These are phyloP conservation scores for Cercopithecus mona DNA, from an alignment of 2,113 vertebrate genomes.

Conservation along the genomic window DNA sequence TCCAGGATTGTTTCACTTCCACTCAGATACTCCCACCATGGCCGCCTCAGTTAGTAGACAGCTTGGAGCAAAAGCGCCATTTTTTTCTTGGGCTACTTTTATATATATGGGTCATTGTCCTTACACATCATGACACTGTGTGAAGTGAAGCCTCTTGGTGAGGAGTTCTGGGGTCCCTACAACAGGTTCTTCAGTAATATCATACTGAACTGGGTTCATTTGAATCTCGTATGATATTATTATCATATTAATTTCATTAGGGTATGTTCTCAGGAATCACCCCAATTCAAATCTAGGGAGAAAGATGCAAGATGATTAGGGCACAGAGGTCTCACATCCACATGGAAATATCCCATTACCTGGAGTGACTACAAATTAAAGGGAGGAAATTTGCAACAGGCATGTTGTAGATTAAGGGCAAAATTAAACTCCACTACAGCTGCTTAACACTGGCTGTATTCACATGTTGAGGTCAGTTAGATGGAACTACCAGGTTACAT, in stretches of 20 bases:
- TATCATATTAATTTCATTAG: not conserved
- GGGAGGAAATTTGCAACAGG: not conserved
- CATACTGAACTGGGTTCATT: not conserved
- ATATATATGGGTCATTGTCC: not conserved
- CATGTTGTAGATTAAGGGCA: not conserved
- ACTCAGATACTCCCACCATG: not conserved
- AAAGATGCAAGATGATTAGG: not conserved
- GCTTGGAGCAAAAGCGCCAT: not conserved
- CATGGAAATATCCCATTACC: not conserved
- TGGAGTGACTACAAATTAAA: not conserved
- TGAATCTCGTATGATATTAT: too few relatives aligned
- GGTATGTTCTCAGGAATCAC: not conserved
- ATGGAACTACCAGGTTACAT: not conserved
- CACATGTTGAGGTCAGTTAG: not conserved
- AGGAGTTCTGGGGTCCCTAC: not conserved
- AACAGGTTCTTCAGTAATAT: not conserved
- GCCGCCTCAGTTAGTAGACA: not conserved
- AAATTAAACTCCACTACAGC: not conserved
- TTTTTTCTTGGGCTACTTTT: not conserved
- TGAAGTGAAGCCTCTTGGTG: not conserved
- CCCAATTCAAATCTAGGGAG: not conserved
- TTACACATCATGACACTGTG: not conserved
- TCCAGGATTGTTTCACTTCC: not conserved
- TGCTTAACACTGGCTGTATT: not conserved
- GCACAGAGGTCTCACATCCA: too few relatives aligned